phyloP scores from a whole-genome alignment of 2,888 invertebrate genomes.

The Hedychridium roseum region DNA sequence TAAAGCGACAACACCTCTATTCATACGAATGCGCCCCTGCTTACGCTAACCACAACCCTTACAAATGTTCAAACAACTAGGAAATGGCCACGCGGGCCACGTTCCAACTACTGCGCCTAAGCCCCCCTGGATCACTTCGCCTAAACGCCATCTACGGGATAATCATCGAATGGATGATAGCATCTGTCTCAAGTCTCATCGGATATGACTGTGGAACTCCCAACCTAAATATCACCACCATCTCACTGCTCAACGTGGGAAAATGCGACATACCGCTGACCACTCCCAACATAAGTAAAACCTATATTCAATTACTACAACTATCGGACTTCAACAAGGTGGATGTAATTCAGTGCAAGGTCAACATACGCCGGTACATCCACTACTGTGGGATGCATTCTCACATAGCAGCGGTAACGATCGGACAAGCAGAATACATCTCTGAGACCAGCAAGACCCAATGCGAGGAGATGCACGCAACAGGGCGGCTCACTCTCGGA shows the following conservation, averaged over 20 bases:
- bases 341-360: slow-evolving; percentile 11
- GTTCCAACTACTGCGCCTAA: too few relatives aligned
- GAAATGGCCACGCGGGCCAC: too few relatives aligned
- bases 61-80: too few relatives aligned
- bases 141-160: too few relatives aligned
- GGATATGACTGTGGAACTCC: slow-evolving; percentile 18
- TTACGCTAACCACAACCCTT: too few relatives aligned
- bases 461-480: slow-evolving; percentile 8
- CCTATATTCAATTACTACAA: slow-evolving; percentile 8
- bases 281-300: background rate
- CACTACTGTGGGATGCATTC: slow-evolving; percentile 15
- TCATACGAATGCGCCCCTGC: too few relatives aligned
- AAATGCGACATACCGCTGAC: slow-evolving; percentile 3
- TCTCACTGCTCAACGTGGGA: slow-evolving; percentile 1
- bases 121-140: too few relatives aligned
- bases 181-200: too few relatives aligned
- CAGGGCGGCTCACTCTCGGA: slow-evolving; percentile 2
- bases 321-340: slow-evolving; percentile 9
- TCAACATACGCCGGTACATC: slow-evolving; percentile 10
- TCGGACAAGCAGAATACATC: slow-evolving; percentile 11
- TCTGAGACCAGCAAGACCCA: background rate
- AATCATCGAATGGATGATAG: too few relatives aligned
- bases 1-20: too few relatives aligned
- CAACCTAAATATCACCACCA: slow-evolving; percentile 14
- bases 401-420: slow-evolving; percentile 9